Evolutionary conservation across 1,140 invertebrate genomes (phyloP), one percentile per base, ranked within the genome.

Genomic region (Mizuhopecten yessoensis): DNA sequence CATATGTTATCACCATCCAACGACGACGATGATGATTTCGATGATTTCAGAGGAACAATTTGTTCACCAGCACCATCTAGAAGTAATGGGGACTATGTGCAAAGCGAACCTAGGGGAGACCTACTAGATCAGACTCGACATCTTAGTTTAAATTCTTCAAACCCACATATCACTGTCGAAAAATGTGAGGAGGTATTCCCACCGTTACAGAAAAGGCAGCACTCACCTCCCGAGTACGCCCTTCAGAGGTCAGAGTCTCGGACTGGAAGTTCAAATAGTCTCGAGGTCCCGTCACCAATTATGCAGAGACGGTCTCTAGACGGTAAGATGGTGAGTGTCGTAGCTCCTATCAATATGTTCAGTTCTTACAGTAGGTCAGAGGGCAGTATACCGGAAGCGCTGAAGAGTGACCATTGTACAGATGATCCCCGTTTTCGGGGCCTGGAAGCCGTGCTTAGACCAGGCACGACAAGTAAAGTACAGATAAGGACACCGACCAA

Each of bases 101-200:
- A 1, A 0, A 5, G 57, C 29, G 57, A 75, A 29, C 1, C 57
- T 9, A 75, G 5, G 57, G 57, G 57, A 29, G 57, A 75, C 9
- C 0, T 75, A 5, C 5, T 75, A 75, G 57, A 75, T 75, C 57
- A 75, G n/a, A 75, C 57, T 5, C 23, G n/a, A 29, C 57, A 75
- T 3, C 17, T 75, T 17, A 75, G 17, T n/a, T 17, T 75, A 20
- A 87, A 87, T 10, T 49, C 13, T 34, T 89, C 20, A n/a, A 90
- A 42, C 88, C 92, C 92, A 34, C 92, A 92, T 49, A 92, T 92
- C 11, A 92, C 90, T 34, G 92, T 92, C 10, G 89, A 92, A 89
- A 91, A 90, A 49, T 92, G 92, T 92, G 92, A 92, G 34, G 92
- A 92, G 75, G 86, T 86, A 87, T 39, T 91, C 1, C 92, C 92